A percentile compares a stretch with the other conserved stretches of the same genome.
Evolutionary conservation across 1,140 invertebrate genomes (phyloP).

Genomic region (Amphibalanus amphitrite): DNA sequence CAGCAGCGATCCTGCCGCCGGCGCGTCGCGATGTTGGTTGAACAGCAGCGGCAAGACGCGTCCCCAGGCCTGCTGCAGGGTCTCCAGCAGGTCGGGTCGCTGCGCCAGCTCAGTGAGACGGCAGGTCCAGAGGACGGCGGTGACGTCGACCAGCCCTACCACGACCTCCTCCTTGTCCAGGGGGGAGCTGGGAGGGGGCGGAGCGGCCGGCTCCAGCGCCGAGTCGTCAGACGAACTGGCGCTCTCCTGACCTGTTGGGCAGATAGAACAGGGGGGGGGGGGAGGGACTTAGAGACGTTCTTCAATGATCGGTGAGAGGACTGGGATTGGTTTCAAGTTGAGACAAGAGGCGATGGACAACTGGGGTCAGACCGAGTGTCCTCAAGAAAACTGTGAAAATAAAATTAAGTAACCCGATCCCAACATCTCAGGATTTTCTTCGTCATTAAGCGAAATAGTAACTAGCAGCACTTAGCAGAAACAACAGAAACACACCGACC

Average conservation of each 20-base stretch:
- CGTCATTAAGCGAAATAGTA: too few species aligned
- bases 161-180: background rate
- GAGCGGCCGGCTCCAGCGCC: background rate
- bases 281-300: too few species aligned
- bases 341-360: too few species aligned
- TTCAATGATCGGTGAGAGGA: too few species aligned
- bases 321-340: too few species aligned
- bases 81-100: background rate
- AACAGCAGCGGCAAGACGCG: background rate
- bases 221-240: background rate
- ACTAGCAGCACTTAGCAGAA: too few species aligned
- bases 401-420: too few species aligned
- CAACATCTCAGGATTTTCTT: too few species aligned
- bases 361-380: too few species aligned
- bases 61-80: background rate
- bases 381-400: too few species aligned
- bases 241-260: background rate
- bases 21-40: background rate
- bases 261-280: background rate
- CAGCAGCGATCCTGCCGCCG: background rate
- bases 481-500: too few species aligned
- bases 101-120: background rate
- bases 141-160: background rate
- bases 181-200: background rate
- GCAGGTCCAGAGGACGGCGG: background rate